Evolutionary conservation across 2,888 invertebrate species (phyloP), one percentile per base, ranked within the genome.

Genomic region (Andrena bucephala): DNA sequence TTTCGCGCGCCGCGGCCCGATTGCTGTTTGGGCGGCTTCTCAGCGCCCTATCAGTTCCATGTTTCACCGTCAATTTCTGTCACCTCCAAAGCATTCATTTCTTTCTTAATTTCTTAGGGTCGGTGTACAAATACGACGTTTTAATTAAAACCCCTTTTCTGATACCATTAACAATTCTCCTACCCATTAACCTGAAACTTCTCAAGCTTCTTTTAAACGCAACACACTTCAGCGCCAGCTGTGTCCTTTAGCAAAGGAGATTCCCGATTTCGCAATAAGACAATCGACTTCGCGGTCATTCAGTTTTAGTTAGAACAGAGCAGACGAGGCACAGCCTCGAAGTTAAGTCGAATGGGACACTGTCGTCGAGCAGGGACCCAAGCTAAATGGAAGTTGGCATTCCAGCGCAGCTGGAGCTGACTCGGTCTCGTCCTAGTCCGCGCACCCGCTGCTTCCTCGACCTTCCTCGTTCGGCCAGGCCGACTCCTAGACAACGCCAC

Each of bases 371-470:
- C 72, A 78, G 68, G 83, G 77, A 88, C 83, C 80, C 68, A 42
- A 70, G 74, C 86, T 74, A 85, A 87, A 86, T 85, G 89, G 86
- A 89, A 84, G 85, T 86, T 77, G 85, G 80, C 90, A 90, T 90
- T 90, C 90, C 89, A 67, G 87, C 90, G 59, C 90, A 90, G 90
- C 90, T 72, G 86, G 90, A 81, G 85, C 67, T 70, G 66, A 54
- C 74, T 84, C 68, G 69, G 69, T 71, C 81, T 63, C 80, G 81
- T 85, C 74, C 77, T 85, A 73, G 76, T 79, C 74, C 70, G 81
- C 68, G 81, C 81, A 85, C 85, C 76, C 84, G 77, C 77, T 77
- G 76, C 77, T 85, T 66, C 66, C 66, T 70, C 33, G 70, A 24
- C 75, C 77, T 74, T 24, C 76, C 69, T 71, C 72, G 54, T 81